Evolutionary conservation across 2,113 vertebrate genomes (phyloP).

Genomic region (Chamaea fasciata): DNA sequence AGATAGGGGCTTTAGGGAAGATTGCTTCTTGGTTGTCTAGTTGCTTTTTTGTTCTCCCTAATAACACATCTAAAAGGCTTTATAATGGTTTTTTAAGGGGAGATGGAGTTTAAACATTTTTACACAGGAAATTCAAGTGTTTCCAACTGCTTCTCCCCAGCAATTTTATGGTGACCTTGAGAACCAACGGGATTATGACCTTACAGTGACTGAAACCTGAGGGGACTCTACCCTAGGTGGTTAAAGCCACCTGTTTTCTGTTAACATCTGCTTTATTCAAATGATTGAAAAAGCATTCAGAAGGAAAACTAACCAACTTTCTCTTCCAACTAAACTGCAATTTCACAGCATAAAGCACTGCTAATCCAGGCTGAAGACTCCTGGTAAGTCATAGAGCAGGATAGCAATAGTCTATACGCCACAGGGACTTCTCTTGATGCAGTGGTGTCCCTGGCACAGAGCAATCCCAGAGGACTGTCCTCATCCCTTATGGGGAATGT

Average conservation of each 20-base stretch:
- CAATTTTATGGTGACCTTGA: not conserved
- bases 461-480: not conserved
- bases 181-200: not conserved
- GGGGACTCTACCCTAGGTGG: not conserved
- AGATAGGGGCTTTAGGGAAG: not conserved
- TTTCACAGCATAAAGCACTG: not conserved
- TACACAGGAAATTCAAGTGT: not conserved
- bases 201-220: not conserved
- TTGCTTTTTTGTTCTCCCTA: not conserved
- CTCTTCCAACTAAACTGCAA: not conserved
- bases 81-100: not conserved
- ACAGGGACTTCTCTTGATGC: not conserved
- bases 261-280: not conserved
- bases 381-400: not conserved
- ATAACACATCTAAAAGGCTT: not conserved
- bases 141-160: not conserved
- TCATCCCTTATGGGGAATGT: not conserved
- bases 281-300: not conserved
- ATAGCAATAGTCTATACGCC: rapidly evolving
- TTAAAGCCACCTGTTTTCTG: not conserved
- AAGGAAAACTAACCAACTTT: not conserved
- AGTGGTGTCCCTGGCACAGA: not conserved
- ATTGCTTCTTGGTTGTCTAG: not conserved
- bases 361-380: not conserved
- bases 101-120: not conserved